Conservation (phyloP, 1,140 invertebrate species). For the Sarcophaga bullata region DNA sequence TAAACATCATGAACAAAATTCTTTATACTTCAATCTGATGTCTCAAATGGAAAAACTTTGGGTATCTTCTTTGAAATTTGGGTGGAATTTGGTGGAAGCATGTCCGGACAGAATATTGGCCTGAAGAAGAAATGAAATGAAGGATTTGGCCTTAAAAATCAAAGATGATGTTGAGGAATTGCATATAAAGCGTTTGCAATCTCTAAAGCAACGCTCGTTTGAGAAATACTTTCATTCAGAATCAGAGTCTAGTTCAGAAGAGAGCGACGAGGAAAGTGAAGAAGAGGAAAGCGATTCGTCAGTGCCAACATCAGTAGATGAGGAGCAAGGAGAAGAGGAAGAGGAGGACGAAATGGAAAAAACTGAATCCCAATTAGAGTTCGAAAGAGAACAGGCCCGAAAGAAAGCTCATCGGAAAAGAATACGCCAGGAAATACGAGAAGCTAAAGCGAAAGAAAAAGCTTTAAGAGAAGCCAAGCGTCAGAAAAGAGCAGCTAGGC, state of each 20-base stretch:
- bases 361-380: not conserved
- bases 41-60: slow-evolving; percentile 53
- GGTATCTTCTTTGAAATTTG: slow-evolving; percentile 57
- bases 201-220: slow-evolving; percentile 47
- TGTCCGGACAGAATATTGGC: slow-evolving; percentile 55
- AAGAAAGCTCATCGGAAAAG: slow-evolving; percentile 46
- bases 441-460: slow-evolving; percentile 29
- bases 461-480: not conserved
- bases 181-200: slow-evolving; percentile 54
- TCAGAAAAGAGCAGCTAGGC: not conserved
- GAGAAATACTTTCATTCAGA: slow-evolving; percentile 38
- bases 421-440: slow-evolving; percentile 48
- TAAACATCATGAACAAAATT: slow-evolving; percentile 49
- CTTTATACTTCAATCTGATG: slow-evolving; percentile 45
- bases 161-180: slow-evolving; percentile 46
- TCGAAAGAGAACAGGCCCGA: slow-evolving; percentile 32
- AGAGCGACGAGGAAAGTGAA: slow-evolving; percentile 30
- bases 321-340: slow-evolving; percentile 31
- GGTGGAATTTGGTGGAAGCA: slow-evolving; percentile 55
- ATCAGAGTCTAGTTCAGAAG: slow-evolving; percentile 42
- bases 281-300: slow-evolving; percentile 44
- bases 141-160: slow-evolving; percentile 45
- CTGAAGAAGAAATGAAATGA: slow-evolving; percentile 52
- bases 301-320: slow-evolving; percentile 11
- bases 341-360: slow-evolving; percentile 38